Evolutionary conservation across 2,797 vertebrate species (phyloP).

Genomic region (Chromobotia macracanthus): DNA sequence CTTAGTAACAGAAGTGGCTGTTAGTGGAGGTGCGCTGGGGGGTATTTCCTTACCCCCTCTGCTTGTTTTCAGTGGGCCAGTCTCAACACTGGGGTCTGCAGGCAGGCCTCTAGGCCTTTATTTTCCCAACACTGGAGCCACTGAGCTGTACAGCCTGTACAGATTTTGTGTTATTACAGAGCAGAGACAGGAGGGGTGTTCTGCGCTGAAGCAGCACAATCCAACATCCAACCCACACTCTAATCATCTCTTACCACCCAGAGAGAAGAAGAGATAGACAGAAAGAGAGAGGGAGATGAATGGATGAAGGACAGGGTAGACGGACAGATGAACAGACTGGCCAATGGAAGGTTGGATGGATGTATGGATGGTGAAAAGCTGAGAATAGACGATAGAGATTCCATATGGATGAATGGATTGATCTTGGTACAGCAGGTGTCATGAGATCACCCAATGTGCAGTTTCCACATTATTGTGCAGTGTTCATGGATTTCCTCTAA

Average conservation of each 20-base stretch:
- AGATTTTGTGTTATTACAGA: slow-evolving; percentile 77
- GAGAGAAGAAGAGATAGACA: slow-evolving; percentile 31
- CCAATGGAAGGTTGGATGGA: not conserved
- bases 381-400: slow-evolving; percentile 4
- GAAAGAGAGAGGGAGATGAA: slow-evolving; percentile 7
- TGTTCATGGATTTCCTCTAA: slow-evolving; percentile 9
- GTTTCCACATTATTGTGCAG: slow-evolving; percentile 28
- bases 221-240: slow-evolving; percentile 67
- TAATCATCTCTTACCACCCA: slow-evolving; percentile 65
- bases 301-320: slow-evolving; percentile 30
- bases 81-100: slow-evolving; percentile 78
- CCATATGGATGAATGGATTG: slow-evolving; percentile 38
- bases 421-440: slow-evolving; percentile 38
- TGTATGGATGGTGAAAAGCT: too few species aligned
- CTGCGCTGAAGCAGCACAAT: slow-evolving; percentile 75
- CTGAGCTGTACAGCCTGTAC: slow-evolving; percentile 52
- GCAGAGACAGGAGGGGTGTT: slow-evolving; percentile 67
- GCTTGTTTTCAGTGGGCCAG: slow-evolving; percentile 80
- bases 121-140: slow-evolving; percentile 51
- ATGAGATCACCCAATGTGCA: slow-evolving; percentile 37
- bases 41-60: slow-evolving; percentile 71
- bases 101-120: slow-evolving; percentile 65
- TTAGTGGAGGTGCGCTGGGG: slow-evolving; percentile 59
- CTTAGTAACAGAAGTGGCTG: slow-evolving; percentile 67
- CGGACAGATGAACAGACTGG: not conserved